phyloP scores from a whole-genome alignment of 2,113 vertebrate species.

The Poeciliopsis occidentalis region DNA sequence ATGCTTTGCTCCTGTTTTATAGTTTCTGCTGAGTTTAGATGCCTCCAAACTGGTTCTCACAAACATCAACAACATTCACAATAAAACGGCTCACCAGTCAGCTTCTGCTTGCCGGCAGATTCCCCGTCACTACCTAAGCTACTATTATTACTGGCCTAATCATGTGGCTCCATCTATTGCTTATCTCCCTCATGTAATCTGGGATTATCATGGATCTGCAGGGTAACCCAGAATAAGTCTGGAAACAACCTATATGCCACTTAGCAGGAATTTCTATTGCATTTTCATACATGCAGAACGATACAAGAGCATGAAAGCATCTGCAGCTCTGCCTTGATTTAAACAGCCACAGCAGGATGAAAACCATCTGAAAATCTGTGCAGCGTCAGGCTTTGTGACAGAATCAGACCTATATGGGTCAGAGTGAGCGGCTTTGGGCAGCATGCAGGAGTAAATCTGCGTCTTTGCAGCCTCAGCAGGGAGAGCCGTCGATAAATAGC shows the following conservation, averaged over 20 bases:
- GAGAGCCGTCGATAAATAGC: background rate
- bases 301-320: conserved; percentile 14
- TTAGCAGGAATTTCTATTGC: conserved; percentile 31
- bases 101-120: conserved; percentile 22
- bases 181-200: conserved; percentile 61
- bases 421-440: conserved; percentile 65
- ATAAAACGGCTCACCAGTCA: background rate
- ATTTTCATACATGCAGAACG: conserved; percentile 31
- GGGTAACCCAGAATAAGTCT: conserved; percentile 46
- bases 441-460: conserved; percentile 51
- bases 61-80: conserved; percentile 1
- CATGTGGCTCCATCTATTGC: conserved; percentile 48
- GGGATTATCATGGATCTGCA: conserved; percentile 59
- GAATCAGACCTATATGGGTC: conserved; percentile 66
- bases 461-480: conserved; percentile 42
- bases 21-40: no score
- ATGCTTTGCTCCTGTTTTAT: no score
- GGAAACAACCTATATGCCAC: conserved; percentile 50
- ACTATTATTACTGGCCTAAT: conserved; percentile 46
- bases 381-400: conserved; percentile 50
- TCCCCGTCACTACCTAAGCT: conserved; percentile 30
- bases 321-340: background rate
- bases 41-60: no score
- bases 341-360: conserved; percentile 25
- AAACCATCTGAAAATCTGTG: conserved; percentile 37